Evolutionary conservation across 2,797 vertebrate species (phyloP).

Genomic region (Petrocephalus sullivani): DNA sequence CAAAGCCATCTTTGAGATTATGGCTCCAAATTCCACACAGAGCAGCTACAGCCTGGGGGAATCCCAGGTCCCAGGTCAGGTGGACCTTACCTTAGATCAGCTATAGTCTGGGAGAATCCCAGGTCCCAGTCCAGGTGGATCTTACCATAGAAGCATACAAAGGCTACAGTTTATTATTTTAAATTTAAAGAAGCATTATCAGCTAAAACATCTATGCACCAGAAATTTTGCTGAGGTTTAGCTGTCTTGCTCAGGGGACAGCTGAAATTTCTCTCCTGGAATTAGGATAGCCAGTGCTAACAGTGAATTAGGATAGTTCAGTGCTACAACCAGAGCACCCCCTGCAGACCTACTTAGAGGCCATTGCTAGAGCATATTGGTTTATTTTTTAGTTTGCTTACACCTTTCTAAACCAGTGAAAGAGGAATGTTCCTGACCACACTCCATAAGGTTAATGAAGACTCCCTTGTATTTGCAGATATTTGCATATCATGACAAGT

Average conservation of each 20-base stretch:
- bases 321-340: not conserved
- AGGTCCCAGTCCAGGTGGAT: not conserved
- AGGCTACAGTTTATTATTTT: not conserved
- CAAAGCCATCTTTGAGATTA: not conserved
- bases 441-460: not conserved
- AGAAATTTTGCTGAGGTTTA: not conserved
- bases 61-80: not conserved
- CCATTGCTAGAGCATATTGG: not conserved
- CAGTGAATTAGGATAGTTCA: too few species aligned
- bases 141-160: not conserved
- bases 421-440: not conserved
- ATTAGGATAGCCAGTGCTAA: not conserved
- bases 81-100: not conserved
- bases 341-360: not conserved
- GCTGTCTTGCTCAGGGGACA: not conserved
- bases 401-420: not conserved
- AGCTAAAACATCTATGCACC: not conserved
- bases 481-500: not conserved
- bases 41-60: not conserved
- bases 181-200: not conserved
- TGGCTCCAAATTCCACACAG: slow-evolving; percentile 8
- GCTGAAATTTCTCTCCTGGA: not conserved
- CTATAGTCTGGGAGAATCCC: not conserved
- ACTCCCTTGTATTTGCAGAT: not conserved
- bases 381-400: not conserved